Base-by-base conservation (phyloP, 2,113 vertebrate genomes). In the Crotalus horridus region DNA sequence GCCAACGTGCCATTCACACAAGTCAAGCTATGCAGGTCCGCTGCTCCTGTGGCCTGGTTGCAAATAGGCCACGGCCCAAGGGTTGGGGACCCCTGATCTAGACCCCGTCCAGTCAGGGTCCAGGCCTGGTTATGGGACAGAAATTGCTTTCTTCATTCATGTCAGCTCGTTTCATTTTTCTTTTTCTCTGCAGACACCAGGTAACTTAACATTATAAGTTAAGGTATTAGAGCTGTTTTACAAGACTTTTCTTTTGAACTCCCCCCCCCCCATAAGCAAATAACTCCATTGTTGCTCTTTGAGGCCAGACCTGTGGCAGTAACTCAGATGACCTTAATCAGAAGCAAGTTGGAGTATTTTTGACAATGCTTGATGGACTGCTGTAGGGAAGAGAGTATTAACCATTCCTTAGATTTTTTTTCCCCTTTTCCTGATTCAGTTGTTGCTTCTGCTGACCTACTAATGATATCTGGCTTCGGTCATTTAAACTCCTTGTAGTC, bases 401-500 rank as follows among this genome's bases (percentile, higher is more conserved):
- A 88, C 87, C 8, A 54, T 86, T 92, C 95, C 94, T 90, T 96
- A 85, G 88, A 94, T 93, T 93, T 93, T 91, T 94, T 15, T 33
- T 39, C 94, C 95, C 94, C 51, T 91, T 0, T 94, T 93, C 94
- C 95, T 95, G 94, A 95, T 96, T 94, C 88, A 95, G 95, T 91
- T 95, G 95, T 95, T 97, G 94, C 95, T 96, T 97, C 94, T 96
- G 90, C 96, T 96, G 96, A 96, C 95, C 95, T 96, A 93, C 95
- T 97, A 97, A 96, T 96, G 96, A 95, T 96, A 95, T 96, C 95
- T 96, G 95, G 95, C 94, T 96, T 94, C 96, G 95, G 95, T 97
- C 96, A 96, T 95, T 93, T 90, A 94, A 95, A 94, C 87, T 93
- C 20, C 69, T n/a, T 43, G 51, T 61, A 61, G 13, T 96, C 95